Base-by-base conservation (phyloP, 2,113 vertebrate species). In the Microtus oregoni region DNA sequence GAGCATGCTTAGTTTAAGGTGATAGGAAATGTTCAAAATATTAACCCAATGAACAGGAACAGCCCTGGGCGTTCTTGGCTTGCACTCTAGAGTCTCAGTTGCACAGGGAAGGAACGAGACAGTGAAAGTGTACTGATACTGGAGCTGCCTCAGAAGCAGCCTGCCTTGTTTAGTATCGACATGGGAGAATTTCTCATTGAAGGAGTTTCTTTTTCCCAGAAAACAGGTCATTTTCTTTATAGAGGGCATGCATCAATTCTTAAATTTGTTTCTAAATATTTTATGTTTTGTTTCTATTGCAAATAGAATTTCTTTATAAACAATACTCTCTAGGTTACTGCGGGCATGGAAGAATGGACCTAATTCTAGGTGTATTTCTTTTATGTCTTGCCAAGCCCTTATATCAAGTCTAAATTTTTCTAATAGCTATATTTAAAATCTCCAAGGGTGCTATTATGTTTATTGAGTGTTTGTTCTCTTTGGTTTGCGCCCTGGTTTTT, bases 261-360 rank as follows among this genome's bases (percentile, higher is more conserved):
- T 73, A 95, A 94, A 73, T 83, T 95, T 41, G 19, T 90, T 68
- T 88, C 93, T 96, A 89, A 94, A 85, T 97, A 92, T 94, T 96
- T 94, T 55, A 97, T 93, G 7, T 61, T 77, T 89, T 85, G 52
- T 95, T 95, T 86, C 78, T 75, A 76, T 89, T 82, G 3, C 50
- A 94, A 89, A 94, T 68, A 95, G 28, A 86, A 93, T 91, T 96
- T 47, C 41, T 58, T 94, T 91, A 91, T 93, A 61, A 96, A 82
- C 91, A 63, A 96, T 91, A 41, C 68, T 73, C 76, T 82, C 58
- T 2, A 52, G 67, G 65, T 93, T 76, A 58, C 24, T 61, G 32
- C 52, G 58, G 41, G 70, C 47, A 58, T 65, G 20, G 70, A 82
- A 72, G 61, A 97, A 77, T 38, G 38, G 52, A 91, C 85, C 63